phyloP scores from a whole-genome alignment of 2,113 vertebrate genomes.

The Rynchops niger region DNA sequence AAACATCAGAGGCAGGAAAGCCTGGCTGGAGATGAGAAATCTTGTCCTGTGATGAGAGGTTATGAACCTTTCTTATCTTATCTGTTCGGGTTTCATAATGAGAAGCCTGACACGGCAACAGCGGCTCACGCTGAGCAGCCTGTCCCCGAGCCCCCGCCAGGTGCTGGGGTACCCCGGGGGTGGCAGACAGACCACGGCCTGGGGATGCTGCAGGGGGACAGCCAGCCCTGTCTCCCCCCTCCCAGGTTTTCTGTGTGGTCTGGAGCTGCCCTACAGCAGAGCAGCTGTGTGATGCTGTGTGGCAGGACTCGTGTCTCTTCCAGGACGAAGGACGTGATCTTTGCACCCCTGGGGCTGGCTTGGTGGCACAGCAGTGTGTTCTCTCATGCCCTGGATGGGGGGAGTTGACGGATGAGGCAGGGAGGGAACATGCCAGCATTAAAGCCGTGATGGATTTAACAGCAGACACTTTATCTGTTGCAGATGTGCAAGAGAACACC shows the following conservation, averaged over 20 bases:
- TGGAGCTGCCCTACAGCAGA: not conserved
- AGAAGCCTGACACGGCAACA: not conserved
- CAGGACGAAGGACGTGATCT: not conserved
- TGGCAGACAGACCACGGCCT: accelerated
- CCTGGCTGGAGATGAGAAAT: not conserved
- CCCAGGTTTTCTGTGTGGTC: too few relatives aligned
- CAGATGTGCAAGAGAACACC: not conserved
- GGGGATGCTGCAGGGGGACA: too few relatives aligned
- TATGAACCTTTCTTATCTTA: not conserved
- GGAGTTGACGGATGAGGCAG: not conserved
- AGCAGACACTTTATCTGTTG: not conserved
- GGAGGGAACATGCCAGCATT: not conserved
- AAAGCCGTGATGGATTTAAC: not conserved
- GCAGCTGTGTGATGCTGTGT: accelerated
- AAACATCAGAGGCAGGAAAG: not conserved
- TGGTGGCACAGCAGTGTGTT: accelerated
- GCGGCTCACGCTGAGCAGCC: accelerated
- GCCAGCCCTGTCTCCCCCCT: too few relatives aligned
- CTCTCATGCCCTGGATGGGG: not conserved
- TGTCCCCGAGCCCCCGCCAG: accelerated
- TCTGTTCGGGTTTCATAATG: not conserved
- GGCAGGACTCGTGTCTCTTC: not conserved
- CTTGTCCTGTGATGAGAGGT: not conserved
- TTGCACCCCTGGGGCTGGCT: not conserved
- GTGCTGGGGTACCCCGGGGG: not conserved